Conservation (phyloP, 2,797 vertebrate species). For the Buceros bicornis region DNA sequence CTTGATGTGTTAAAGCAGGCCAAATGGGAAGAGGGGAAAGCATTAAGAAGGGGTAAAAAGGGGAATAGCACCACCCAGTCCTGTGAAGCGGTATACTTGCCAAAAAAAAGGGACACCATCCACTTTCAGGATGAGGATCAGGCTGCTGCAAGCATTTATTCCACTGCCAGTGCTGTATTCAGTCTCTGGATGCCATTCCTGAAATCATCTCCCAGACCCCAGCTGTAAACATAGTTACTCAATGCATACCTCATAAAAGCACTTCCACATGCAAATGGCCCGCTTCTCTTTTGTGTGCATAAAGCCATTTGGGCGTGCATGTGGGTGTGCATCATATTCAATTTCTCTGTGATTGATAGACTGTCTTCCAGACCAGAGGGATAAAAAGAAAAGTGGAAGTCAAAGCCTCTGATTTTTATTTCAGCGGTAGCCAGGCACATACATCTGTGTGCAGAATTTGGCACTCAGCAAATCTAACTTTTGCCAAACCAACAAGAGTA, state of each 20-base stretch:
- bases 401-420: constrained; percentile 77
- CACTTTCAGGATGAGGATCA: neutral
- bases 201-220: constrained; percentile 2
- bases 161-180: neutral
- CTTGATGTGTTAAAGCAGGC: neutral
- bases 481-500: constrained; percentile 51
- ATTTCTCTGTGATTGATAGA: constrained; percentile 36
- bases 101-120: constrained; percentile 27
- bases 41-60: neutral
- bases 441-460: constrained; percentile 66
- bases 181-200: constrained; percentile 4
- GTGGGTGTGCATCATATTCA: constrained; percentile 24
- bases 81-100: neutral
- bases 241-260: constrained; percentile 53
- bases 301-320: neutral
- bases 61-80: neutral
- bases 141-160: neutral
- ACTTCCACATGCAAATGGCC: constrained; percentile 49
- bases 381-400: constrained; percentile 63
- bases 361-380: constrained; percentile 57
- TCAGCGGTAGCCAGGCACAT: constrained; percentile 68
- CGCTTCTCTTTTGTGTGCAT: neutral
- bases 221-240: constrained; percentile 40
- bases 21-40: neutral
- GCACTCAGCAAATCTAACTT: constrained; percentile 28